Evolutionary conservation across 2,797 vertebrate genomes (phyloP).

Genomic region (Ispidina lecontei): DNA sequence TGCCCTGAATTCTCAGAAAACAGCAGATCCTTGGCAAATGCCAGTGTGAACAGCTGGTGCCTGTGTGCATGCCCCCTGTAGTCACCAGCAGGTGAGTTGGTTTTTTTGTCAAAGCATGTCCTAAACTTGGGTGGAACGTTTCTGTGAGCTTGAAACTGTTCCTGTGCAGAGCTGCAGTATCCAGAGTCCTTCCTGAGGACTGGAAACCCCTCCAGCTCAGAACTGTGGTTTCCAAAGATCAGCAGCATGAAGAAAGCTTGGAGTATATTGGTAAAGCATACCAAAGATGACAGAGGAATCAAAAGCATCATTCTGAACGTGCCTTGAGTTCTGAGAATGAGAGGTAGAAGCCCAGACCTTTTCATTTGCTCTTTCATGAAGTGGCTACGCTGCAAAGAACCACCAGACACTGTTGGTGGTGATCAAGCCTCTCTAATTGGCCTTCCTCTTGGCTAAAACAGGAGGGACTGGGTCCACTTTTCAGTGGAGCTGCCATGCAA

Average conservation of each 20-base stretch:
- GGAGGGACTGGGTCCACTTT: background rate
- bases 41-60: background rate
- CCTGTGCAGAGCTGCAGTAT: background rate
- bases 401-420: background rate
- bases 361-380: background rate
- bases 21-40: background rate
- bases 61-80: background rate
- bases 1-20: background rate
- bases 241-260: background rate
- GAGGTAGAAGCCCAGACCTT: background rate
- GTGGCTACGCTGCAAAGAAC: background rate
- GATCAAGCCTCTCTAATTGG: background rate
- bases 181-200: background rate
- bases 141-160: background rate
- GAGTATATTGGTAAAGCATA: background rate
- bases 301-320: background rate
- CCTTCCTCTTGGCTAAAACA: background rate
- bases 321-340: background rate
- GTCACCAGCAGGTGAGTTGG: background rate
- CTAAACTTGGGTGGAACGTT: background rate
- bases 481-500: background rate
- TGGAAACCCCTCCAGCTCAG: background rate
- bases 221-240: too few species aligned
- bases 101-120: background rate
- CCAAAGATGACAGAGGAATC: background rate